Evolutionary conservation across 2,797 vertebrate species (phyloP), one percentile per base, ranked within the genome.

Genomic region (Hemibagrus guttatus): DNA sequence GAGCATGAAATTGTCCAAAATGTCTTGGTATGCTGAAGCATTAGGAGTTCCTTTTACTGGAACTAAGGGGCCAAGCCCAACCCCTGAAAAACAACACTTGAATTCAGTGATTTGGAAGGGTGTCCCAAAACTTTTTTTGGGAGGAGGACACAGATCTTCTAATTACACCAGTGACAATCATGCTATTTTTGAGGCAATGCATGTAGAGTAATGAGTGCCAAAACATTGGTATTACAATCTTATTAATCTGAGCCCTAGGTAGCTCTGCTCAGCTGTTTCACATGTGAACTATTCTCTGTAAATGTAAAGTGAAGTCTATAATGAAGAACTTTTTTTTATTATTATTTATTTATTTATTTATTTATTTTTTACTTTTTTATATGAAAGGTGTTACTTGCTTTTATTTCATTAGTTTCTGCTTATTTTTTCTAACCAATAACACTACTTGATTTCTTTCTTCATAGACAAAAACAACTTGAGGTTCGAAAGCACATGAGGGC

Each of bases 401-500:
- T 7, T 49, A 28, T 64, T 64, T 81, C 26, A 16, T 17, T 39
- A 58, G 23, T 42, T 39, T 31, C 42, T 31, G 59, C 14, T 12
- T 52, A 6, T 39, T 61, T 49, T 19, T 28, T 46, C 14, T 26
- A 7, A 68, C 6, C 17, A 19, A 79, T 58, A 39, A 58, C 13
- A 35, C 13, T 8, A 6, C 9, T 63, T 19, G 84, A 49, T 58
- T 83, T 88, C 0, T 78, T 93, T 92, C 68, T 46, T 54, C 87
- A 87, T 89, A 99, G 98, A 93, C 1, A 94, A 88, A 85, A 92
- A 66, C 91, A 97, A 82, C 1, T 91, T 79, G 94, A 97, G 89
- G 97, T 96, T 31, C 96, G 96, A 79, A 93, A 85, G 46, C 93
- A 97, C 11, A 99, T 99, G 98, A 96, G 95, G 83, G 12, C 90